These are phyloP conservation scores for Lathronympha strigana DNA, from an alignment of 2,888 invertebrate species.

Conservation along the genomic window DNA sequence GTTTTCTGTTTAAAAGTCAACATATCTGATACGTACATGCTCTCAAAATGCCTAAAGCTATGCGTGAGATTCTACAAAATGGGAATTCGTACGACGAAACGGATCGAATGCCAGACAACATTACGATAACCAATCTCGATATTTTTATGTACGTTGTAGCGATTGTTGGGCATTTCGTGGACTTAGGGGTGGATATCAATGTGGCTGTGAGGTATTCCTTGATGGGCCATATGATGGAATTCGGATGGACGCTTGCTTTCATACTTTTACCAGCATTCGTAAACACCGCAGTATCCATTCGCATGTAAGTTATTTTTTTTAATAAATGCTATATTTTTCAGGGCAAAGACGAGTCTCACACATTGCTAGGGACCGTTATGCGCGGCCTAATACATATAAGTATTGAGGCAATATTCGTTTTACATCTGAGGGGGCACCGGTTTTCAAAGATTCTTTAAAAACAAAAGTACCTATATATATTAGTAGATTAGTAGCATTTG, in stretches of 20 bases:
- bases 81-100: slow-evolving; percentile 80
- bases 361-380: no score
- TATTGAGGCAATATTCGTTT: no score
- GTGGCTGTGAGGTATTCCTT: slow-evolving; percentile 87
- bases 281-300: slow-evolving; percentile 88
- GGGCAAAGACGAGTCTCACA: no score
- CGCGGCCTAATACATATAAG: no score
- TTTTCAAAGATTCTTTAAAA: no score
- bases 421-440: no score
- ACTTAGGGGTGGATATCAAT: slow-evolving; percentile 88
- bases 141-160: slow-evolving; percentile 87
- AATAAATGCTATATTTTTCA: no score
- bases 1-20: slow-evolving; percentile 19
- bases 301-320: slow-evolving; percentile 84
- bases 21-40: not conserved
- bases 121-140: slow-evolving; percentile 85
- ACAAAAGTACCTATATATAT: no score
- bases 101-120: slow-evolving; percentile 85
- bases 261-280: slow-evolving; percentile 90
- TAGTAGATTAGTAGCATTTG: no score
- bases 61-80: slow-evolving; percentile 65
- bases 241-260: slow-evolving; percentile 88
- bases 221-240: slow-evolving; percentile 83
- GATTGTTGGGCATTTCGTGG: slow-evolving; percentile 87
- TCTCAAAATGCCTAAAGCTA: slow-evolving; percentile 65